phyloP scores from a whole-genome alignment of 1,140 invertebrate genomes.

The Sesamia nonagrioides region DNA sequence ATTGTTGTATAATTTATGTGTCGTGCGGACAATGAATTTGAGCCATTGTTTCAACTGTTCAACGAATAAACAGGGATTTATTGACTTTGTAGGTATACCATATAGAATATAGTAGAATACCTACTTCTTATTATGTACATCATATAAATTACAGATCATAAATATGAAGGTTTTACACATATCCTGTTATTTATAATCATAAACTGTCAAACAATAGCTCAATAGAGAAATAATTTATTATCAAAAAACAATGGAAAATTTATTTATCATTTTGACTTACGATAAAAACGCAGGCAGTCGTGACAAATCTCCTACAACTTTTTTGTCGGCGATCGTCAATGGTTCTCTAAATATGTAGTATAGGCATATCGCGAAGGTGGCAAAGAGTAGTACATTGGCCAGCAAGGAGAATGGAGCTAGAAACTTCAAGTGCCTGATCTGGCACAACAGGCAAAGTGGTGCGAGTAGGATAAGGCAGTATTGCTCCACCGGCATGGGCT shows the following conservation, averaged over 20 bases:
- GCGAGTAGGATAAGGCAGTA: constrained; percentile 90
- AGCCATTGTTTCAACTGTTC: not conserved
- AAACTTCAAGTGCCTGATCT: constrained; percentile 91
- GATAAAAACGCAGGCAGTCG: constrained; percentile 79
- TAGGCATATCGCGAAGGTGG: constrained; percentile 91
- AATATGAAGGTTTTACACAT: too few species aligned
- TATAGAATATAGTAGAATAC: too few species aligned
- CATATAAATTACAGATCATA: too few species aligned
- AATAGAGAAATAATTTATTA: not conserved
- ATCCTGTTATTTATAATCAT: too few species aligned
- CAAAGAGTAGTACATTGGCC: constrained; percentile 91
- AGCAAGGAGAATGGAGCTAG: constrained; percentile 92
- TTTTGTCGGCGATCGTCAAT: constrained; percentile 84
- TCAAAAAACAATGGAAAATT: not conserved
- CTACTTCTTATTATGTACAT: too few species aligned
- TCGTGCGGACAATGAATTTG: too few species aligned
- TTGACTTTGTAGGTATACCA: too few species aligned
- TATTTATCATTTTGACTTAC: constrained; percentile 67
- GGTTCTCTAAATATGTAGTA: constrained; percentile 91
- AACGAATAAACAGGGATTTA: not conserved
- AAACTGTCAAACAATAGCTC: too few species aligned
- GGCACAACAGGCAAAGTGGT: constrained; percentile 88
- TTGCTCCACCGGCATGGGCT: constrained; percentile 77
- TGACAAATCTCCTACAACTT: constrained; percentile 67
- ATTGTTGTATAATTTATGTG: too few species aligned